Percentiles rank a stretch among this genome's conserved stretches.
phyloP scores from a whole-genome alignment of 2,888 invertebrate species.

The Tetranychus truncatus region DNA sequence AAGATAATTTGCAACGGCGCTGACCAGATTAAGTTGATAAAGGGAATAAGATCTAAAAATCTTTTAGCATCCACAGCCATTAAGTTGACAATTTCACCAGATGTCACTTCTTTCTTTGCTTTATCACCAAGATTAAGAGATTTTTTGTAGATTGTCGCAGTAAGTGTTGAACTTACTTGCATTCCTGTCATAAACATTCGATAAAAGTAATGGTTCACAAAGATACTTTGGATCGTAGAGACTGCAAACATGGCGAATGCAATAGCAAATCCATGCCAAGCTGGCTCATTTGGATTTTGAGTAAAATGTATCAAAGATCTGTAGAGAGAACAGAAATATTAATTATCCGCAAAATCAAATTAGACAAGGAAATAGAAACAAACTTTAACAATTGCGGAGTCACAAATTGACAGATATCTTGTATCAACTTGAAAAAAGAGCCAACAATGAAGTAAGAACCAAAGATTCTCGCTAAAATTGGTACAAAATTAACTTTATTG shows the following conservation, averaged over 20 bases:
- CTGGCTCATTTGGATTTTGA: conserved; percentile 37
- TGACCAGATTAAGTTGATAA: conserved; percentile 69
- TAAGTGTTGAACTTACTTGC: conserved; percentile 66
- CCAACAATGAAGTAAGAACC: conserved; percentile 29
- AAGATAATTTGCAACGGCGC: conserved; percentile 63
- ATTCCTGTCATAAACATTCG: conserved; percentile 75
- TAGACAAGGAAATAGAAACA: neutral
- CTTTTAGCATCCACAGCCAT: conserved; percentile 81
- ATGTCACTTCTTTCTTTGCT: conserved; percentile 42
- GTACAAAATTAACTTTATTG: conserved; percentile 2
- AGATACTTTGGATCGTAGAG: conserved; percentile 58
- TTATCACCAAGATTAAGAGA: conserved; percentile 28
- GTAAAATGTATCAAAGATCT: conserved; percentile 37
- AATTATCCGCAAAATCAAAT: neutral
- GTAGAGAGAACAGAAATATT: neutral
- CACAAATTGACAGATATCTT: conserved; percentile 34
- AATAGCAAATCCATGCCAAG: conserved; percentile 75
- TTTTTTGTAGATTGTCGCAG: conserved; percentile 74
- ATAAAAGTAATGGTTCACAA: conserved; percentile 76
- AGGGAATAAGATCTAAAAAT: conserved; percentile 64
- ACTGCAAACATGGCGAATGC: conserved; percentile 53
- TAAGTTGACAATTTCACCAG: conserved; percentile 76
- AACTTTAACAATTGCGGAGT: conserved; percentile 33
- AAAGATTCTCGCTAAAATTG: conserved; percentile 22
- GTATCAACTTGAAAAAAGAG: conserved; percentile 32